Evolutionary conservation across 2,888 invertebrate species (phyloP).

Genomic region (Bruchidius siliquastri): DNA sequence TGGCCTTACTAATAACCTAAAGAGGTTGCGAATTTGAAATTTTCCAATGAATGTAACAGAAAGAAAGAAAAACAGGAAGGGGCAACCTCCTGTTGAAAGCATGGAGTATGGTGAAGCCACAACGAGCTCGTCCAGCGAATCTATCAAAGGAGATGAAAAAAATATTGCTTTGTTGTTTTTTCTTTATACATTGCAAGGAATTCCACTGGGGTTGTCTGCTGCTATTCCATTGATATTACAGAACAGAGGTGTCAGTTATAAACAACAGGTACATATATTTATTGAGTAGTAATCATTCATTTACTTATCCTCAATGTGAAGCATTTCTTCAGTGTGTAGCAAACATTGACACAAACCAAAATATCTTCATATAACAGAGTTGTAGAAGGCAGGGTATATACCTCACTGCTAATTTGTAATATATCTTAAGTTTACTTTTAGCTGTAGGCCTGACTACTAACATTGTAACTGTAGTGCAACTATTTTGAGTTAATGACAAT

Average conservation of each 20-base stretch:
- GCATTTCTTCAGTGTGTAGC: no score
- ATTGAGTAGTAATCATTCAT: background rate
- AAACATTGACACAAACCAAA: no score
- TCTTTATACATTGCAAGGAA: conserved; percentile 91
- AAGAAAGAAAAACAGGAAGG: conserved; percentile 21
- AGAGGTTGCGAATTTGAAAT: background rate
- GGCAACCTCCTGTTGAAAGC: conserved; percentile 9
- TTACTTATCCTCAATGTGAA: no score
- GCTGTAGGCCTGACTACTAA: no score
- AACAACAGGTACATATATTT: conserved; percentile 68
- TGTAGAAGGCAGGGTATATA: no score
- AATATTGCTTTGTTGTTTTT: conserved; percentile 87
- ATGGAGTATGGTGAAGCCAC: conserved; percentile 38
- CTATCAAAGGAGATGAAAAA: conserved; percentile 64
- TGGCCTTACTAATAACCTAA: background rate
- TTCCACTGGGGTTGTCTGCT: conserved; percentile 89
- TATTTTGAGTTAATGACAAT: no score
- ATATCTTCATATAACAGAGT: no score
- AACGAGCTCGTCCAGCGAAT: conserved; percentile 18
- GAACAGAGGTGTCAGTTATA: conserved; percentile 87
- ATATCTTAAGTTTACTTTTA: no score
- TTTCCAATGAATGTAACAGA: conserved; percentile 20
- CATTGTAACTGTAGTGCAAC: no score
- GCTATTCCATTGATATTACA: conserved; percentile 95
- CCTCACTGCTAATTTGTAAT: no score